Conservation (phyloP, 1,140 invertebrate genomes). For the Tetraneura akinire region DNA sequence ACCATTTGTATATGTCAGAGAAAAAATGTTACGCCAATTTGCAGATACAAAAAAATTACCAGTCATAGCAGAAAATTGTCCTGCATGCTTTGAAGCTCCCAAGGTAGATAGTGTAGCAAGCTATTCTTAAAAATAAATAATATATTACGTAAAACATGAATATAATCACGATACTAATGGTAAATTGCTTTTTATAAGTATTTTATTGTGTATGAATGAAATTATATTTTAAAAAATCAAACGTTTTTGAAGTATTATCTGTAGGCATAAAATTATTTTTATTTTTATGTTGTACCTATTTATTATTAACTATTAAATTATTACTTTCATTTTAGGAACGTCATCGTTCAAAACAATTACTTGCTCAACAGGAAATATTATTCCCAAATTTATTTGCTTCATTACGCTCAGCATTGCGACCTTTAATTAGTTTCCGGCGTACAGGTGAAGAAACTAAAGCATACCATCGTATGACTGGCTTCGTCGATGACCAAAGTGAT, state of each 20-base stretch:
- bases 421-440: conserved; percentile 68
- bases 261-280: no score
- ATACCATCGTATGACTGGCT: conserved; percentile 35
- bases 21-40: conserved; percentile 72
- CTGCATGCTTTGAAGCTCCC: conserved; percentile 66
- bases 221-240: no score
- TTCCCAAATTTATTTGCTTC: conserved; percentile 73
- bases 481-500: not conserved
- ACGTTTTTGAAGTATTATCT: no score
- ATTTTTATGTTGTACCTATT: no score
- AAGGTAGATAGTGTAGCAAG: conserved; percentile 61
- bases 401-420: conserved; percentile 69
- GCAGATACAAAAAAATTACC: conserved; percentile 70
- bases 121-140: no score
- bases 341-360: conserved; percentile 69
- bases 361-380: conserved; percentile 74
- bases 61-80: conserved; percentile 66
- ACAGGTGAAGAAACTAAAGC: conserved; percentile 61
- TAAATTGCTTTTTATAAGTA: no score
- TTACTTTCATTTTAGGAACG: conserved; percentile 63
- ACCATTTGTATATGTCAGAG: conserved; percentile 84
- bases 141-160: no score
- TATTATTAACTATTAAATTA: not conserved
- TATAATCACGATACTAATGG: no score
- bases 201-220: no score